Base-by-base conservation (phyloP, 37 sponge, comb jelly and placozoan species). In the Oopsacas minuta region DNA sequence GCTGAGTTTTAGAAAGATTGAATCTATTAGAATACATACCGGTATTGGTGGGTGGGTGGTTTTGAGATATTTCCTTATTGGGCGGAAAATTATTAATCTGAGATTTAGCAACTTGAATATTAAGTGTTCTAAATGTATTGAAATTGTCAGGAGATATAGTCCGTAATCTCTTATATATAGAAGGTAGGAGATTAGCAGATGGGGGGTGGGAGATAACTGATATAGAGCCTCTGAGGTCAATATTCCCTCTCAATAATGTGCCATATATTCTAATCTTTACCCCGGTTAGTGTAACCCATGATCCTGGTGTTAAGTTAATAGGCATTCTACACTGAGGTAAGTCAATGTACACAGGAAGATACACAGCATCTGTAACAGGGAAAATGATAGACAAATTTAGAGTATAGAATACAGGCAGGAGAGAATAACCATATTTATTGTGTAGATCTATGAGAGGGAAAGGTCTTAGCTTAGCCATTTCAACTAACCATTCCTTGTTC, bases 321-420 rank as follows among this genome's bases (percentile, higher is more conserved):
- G 75, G 75, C 75, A 61, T 61, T n/a, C 75, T 61, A n/a, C 75
- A 61, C 17, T 25, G 75, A n/a, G 75, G 75, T 5, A 61, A 34
- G 22, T 20, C 30, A n/a, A 61, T 61, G 75, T 61, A 61, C 32
- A 61, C 30, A n/a, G 75, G 75, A 34, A 61, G 75, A n/a, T 20
- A 61, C 75, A 61, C 20, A 3, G 75, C 20, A 34, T 61, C 75
- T 3, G 75, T 61, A 34, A 61, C 75, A 20, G 75, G 75, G 30
- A 61, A 61, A 25, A 34, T 61, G 75, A 61, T 25, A 20, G 20
- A 3, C 20, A 61, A 34, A 25, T n/a, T 3, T 25, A 61, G 17
- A 61, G 17, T 25, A 34, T 61, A 61, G 75, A 61, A 61, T n/a
- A 61, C 5, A 3, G 75, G 75, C 28, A 61, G 75, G 1, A 61